A percentile compares a stretch with the other conserved stretches of the same genome.
Evolutionary conservation across 2,888 invertebrate species (phyloP).

Genomic region (Cheilosia scutellata): DNA sequence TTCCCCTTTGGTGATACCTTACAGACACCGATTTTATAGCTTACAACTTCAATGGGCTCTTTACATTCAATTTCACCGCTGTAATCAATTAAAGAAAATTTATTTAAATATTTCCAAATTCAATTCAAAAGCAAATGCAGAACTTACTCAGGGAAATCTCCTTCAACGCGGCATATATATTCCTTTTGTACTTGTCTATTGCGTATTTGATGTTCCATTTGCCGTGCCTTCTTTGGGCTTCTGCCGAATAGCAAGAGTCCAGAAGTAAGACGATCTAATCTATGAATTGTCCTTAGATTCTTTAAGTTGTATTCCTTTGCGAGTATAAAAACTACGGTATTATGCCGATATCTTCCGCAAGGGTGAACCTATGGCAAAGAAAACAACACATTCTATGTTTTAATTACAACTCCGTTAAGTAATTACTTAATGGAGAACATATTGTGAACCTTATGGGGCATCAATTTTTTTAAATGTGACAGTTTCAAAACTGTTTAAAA

Average conservation of each 20-base stretch:
- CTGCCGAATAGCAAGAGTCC: conserved; percentile 95
- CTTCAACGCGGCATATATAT: conserved; percentile 97
- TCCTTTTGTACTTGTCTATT: conserved; percentile 96
- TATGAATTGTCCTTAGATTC: conserved; percentile 96
- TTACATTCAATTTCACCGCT: conserved; percentile 93
- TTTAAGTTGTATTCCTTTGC: conserved; percentile 98
- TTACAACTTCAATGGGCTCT: conserved; percentile 96
- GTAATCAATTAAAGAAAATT: conserved; percentile 27
- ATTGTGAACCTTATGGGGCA: neutral
- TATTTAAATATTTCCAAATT: conserved; percentile 1
- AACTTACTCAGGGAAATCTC: conserved; percentile 95
- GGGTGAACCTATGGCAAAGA: conserved; percentile 92
- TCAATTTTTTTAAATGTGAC: too few species aligned
- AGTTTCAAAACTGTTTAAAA: too few species aligned
- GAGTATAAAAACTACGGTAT: conserved; percentile 97
- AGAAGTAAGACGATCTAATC: conserved; percentile 98
- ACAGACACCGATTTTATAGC: conserved; percentile 98
- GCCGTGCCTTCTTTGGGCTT: conserved; percentile 95
- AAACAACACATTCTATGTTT: conserved; percentile 2
- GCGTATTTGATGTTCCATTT: conserved; percentile 97
- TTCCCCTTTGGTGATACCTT: conserved; percentile 97
- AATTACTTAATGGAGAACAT: neutral
- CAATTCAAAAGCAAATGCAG: neutral
- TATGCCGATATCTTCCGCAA: conserved; percentile 98
- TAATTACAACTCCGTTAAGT: neutral